Percentiles rank a stretch among this genome's conserved stretches.
These are phyloP conservation scores for Trachurus trachurus DNA, from an alignment of 2,797 vertebrate genomes.

Conservation along the genomic window DNA sequence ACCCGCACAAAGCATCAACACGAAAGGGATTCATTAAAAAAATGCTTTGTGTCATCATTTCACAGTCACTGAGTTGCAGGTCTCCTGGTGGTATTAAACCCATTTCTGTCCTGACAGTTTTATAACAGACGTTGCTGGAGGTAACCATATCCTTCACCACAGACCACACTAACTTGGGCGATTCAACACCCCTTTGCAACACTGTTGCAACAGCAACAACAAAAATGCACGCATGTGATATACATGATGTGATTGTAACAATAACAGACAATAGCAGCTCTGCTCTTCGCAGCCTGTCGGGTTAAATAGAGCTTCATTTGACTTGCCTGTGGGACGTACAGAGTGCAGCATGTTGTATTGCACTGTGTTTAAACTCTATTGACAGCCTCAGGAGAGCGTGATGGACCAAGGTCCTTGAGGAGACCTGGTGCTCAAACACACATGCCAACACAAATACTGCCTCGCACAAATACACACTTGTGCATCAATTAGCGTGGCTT, in stretches of 20 bases:
- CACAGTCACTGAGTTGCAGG: not conserved
- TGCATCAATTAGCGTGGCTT: constrained; percentile 33
- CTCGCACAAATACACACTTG: constrained; percentile 22
- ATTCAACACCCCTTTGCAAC: not conserved
- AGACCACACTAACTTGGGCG: not conserved
- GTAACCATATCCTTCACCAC: not conserved
- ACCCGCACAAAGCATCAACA: not conserved
- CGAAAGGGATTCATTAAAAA: constrained; percentile 23
- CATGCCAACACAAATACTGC: constrained; percentile 5
- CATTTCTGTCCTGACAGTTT: constrained; percentile 8
- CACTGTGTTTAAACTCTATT: constrained; percentile 38
- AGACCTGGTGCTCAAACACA: constrained; percentile 20
- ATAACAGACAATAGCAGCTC: constrained; percentile 31
- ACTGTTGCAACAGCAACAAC: not conserved
- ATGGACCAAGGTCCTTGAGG: constrained; percentile 40
- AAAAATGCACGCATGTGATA: not conserved
- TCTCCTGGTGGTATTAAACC: constrained; percentile 13
- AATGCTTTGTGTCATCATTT: not conserved
- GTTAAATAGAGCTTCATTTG: constrained; percentile 21
- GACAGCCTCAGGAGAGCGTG: constrained; percentile 38
- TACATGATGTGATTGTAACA: constrained; percentile 31
- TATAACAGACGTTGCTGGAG: constrained; percentile 4
- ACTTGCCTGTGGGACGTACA: constrained; percentile 31
- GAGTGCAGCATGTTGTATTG: constrained; percentile 21
- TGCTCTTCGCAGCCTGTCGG: constrained; percentile 35